Conservation (phyloP, 2,797 vertebrate species). For the Erethizon dorsatum region DNA sequence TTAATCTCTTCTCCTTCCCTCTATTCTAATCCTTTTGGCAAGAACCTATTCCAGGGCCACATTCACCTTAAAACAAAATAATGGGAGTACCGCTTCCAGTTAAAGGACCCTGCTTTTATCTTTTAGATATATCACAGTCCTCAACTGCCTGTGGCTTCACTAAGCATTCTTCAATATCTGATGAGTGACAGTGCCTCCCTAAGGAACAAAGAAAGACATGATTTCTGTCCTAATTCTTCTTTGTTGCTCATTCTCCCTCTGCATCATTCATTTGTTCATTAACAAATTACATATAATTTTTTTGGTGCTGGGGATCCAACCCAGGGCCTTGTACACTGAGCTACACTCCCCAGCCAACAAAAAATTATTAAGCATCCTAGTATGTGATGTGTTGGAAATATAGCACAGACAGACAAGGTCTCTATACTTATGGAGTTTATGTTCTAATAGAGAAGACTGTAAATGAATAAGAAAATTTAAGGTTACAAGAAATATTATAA, state of each 20-base stretch:
- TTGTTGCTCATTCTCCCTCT: not conserved
- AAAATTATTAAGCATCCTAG: not conserved
- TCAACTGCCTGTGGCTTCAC: not conserved
- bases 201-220: not conserved
- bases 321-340: not conserved
- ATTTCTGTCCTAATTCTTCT: not conserved
- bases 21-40: conserved; percentile 68
- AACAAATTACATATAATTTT: not conserved
- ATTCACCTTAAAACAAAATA: conserved; percentile 67
- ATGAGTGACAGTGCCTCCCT: not conserved
- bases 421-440: not conserved
- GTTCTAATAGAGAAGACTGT: conserved; percentile 4
- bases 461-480: conserved; percentile 31
- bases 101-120: not conserved
- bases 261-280: not conserved
- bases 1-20: conserved; percentile 65
- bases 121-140: not conserved
- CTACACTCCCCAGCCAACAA: not conserved
- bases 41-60: conserved; percentile 40
- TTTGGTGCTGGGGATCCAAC: not conserved
- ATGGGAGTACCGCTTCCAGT: not conserved
- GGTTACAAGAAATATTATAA: not conserved
- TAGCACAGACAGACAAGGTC: not conserved
- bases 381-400: not conserved
- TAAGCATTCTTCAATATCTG: not conserved